Percentiles rank a stretch among this genome's conserved stretches.
Evolutionary conservation across 2,113 vertebrate species (phyloP).

Genomic region (Leucopsar rothschildi): DNA sequence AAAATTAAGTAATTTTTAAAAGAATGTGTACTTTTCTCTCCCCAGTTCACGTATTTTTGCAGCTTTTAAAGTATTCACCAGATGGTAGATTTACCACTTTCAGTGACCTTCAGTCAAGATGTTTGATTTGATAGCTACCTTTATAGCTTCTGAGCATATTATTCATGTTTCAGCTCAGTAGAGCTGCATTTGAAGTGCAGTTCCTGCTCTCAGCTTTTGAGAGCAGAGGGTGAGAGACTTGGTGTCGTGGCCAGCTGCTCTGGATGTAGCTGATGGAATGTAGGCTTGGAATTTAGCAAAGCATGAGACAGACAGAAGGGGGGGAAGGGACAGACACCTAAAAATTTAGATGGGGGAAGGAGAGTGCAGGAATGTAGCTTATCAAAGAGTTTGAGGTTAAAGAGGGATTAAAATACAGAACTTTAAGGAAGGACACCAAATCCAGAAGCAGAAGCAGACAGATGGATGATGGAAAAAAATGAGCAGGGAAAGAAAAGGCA

Average conservation of each 20-base stretch:
- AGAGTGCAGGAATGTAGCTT: not conserved
- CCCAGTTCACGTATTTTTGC: not conserved
- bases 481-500: not conserved
- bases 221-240: not conserved
- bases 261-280: not conserved
- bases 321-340: not conserved
- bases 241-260: rapidly evolving
- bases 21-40: not conserved
- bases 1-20: not conserved
- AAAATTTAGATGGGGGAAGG: not conserved
- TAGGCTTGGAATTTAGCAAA: not conserved
- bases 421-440: not conserved
- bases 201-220: not conserved
- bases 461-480: not conserved
- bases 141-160: not conserved
- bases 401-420: not conserved
- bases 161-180: not conserved
- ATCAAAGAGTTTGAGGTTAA: not conserved
- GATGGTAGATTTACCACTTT: not conserved
- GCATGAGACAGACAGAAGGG: not conserved
- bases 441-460: not conserved
- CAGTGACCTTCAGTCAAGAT: not conserved
- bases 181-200: not conserved
- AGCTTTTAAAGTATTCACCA: not conserved
- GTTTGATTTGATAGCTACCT: not conserved